Evolutionary conservation across 2,888 invertebrate genomes (phyloP).

Genomic region (Conistra vaccinii): DNA sequence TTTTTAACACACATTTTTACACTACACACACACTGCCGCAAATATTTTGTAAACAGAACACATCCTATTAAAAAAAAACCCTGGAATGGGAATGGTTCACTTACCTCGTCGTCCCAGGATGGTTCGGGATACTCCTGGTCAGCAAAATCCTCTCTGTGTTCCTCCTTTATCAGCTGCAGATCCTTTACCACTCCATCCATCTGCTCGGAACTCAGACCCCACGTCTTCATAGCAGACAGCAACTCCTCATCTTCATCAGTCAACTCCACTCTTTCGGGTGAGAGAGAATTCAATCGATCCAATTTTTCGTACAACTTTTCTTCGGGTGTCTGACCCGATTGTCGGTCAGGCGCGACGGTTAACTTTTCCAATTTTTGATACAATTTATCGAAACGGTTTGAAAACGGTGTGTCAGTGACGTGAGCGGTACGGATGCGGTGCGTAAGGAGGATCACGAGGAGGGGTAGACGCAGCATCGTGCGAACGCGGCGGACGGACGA

Average conservation of each 20-base stretch:
- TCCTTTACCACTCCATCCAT: slow-evolving; percentile 80
- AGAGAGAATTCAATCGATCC: slow-evolving; percentile 79
- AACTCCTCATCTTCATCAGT: slow-evolving; percentile 84
- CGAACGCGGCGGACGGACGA: slow-evolving; percentile 75
- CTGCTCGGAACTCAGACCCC: slow-evolving; percentile 82
- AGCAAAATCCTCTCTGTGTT: slow-evolving; percentile 70
- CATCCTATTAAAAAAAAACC: background rate
- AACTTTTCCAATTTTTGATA: slow-evolving; percentile 83
- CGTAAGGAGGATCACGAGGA: slow-evolving; percentile 77
- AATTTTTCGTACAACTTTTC: slow-evolving; percentile 80
- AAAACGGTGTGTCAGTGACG: slow-evolving; percentile 81
- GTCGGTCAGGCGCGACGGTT: slow-evolving; percentile 69
- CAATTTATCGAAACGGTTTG: slow-evolving; percentile 78
- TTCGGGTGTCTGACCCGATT: slow-evolving; percentile 65
- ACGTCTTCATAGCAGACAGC: slow-evolving; percentile 80
- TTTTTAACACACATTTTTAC: background rate
- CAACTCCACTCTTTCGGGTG: slow-evolving; percentile 73
- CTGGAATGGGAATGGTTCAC: slow-evolving; percentile 63
- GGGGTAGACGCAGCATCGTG: slow-evolving; percentile 80
- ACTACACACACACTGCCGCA: background rate
- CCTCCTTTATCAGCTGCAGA: slow-evolving; percentile 77
- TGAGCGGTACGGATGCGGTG: slow-evolving; percentile 78
- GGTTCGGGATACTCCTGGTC: slow-evolving; percentile 79
- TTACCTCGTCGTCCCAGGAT: slow-evolving; percentile 84
- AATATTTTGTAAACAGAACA: slow-evolving; percentile 18